Percentiles rank a stretch among this genome's conserved stretches.
Evolutionary conservation across 2,888 invertebrate species (phyloP).

Genomic region (Unio delphinus): DNA sequence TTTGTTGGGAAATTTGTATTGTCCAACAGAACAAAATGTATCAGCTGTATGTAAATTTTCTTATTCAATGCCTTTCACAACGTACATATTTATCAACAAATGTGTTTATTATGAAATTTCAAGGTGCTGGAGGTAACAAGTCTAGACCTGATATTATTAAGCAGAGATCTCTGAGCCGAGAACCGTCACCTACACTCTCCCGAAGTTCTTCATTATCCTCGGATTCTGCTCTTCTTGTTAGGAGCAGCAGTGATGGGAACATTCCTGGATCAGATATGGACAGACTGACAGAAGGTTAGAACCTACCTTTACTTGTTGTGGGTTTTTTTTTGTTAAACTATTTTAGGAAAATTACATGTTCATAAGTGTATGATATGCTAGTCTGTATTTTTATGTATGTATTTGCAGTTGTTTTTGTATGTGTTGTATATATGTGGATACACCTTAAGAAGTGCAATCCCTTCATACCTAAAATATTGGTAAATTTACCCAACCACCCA

Average conservation of each 20-base stretch:
- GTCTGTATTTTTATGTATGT: no score
- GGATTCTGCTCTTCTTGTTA: constrained; percentile 47
- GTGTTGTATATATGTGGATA: no score
- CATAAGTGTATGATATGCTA: no score
- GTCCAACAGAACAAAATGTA: no score
- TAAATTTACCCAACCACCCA: no score
- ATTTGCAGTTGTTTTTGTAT: no score
- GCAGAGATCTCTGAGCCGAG: constrained; percentile 65
- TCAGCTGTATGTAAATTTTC: neutral
- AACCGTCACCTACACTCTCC: constrained; percentile 63
- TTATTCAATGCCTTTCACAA: neutral
- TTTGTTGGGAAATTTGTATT: no score
- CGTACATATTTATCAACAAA: neutral
- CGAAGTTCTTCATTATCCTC: constrained; percentile 57
- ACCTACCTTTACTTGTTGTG: neutral
- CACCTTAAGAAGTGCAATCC: no score
- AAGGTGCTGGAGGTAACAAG: constrained; percentile 57
- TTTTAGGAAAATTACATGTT: no score
- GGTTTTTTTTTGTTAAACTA: neutral
- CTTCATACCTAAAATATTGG: no score
- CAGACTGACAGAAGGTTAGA: constrained; percentile 49
- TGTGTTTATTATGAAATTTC: neutral
- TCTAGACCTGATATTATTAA: constrained; percentile 52
- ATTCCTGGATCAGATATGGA: constrained; percentile 53
- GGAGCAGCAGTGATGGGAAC: constrained; percentile 67